Evolutionary conservation across 2,797 vertebrate species (phyloP), one percentile per base, ranked within the genome.

Genomic region (Hippocampus kuda): DNA sequence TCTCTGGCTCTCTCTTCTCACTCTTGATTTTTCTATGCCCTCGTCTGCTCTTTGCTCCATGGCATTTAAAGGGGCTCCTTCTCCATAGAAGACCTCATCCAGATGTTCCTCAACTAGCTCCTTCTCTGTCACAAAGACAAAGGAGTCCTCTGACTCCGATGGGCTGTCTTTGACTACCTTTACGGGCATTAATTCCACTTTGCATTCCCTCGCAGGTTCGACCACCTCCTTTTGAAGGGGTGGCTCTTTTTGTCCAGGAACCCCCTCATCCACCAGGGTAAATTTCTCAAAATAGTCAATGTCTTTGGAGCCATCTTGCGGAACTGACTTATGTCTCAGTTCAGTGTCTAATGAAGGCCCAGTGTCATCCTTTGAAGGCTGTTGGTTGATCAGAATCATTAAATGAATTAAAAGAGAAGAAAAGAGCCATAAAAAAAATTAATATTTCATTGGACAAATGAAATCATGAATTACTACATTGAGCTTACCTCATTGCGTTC

Each of bases 211-310:
- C 72, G 68, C 68, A 65, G 51, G 66, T 53, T 73, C 73, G 30
- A 75, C 59, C 53, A 68, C 68, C 46, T 80, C 77, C 53, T 78
- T 61, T 24, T 80, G 74, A 4, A 12, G 70, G 66, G 77, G 76
- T 62, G 71, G 60, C 79, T 84, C 79, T 76, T 80, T 77, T 27
- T 92, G 90, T 72, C 68, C 72, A 54, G 90, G 83, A 49, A 87
- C 86, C 63, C 89, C 91, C 72, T 91, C 90, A 84, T 98, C 94
- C 78, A 95, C 80, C 76, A 98, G 86, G 9, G 92, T 97, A 68
- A 96, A 95, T 81, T 95, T 95, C 89, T 96, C 95, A 84, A 98
- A 94, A 87, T 98, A 97, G 88, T 98, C 96, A 68, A 93, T 85
- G 73, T 94, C 91, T 2, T 70, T 62, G 1, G 72, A 66, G 70